Base-by-base conservation (phyloP, 2,113 vertebrate species). In the rabbit (Oryctolagus cuniculus) region DNA sequence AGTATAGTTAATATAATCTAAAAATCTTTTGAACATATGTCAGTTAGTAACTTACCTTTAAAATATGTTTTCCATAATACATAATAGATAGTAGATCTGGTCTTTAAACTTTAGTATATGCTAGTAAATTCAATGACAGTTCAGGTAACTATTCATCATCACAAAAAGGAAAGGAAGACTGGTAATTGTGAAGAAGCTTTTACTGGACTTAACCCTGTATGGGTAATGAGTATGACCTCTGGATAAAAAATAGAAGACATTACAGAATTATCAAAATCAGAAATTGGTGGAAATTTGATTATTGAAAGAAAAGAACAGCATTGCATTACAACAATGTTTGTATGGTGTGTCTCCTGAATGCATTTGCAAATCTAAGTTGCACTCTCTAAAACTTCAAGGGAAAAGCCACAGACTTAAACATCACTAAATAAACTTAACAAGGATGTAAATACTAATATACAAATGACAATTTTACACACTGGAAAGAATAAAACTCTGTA, bases 101-200 rank as follows among this genome's bases (percentile, higher is more conserved):
- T 91, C 61, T 81, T 95, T 55, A 93, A 81, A 75, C 0, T 72
- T 85, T 79, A 73, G 12, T 5, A 27, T 21, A 12, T 53, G 8
- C 4, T 89, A 91, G 11, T 77, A 66, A 95, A 70, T 93, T 3
- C 51, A 70, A 87, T 87, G 64, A 58, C 19, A 64, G 36, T 74
- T 55, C 13, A 64, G 13, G 81, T 16, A 58, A 95, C 13, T 79
- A 55, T 49, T 73, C 31, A 80, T 67, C 53, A 58, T 29, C 9
- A 67, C 53, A 51, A 70, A 83, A 91, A 58, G 12, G 2, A 34
- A 61, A 63, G 11, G 63, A 24, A 44, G 2, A 34, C 1, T 66
- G 16, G 2, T 70, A 77, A 72, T 61, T 0, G 15, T 49, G 1
- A 1, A 36, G 13, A 13, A 89, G 15, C 4, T 53, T 90, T 94